A percentile compares a stretch with the other conserved stretches of the same genome.
Evolutionary conservation across 2,113 vertebrate genomes (phyloP).

Genomic region (Limnothrissa miodon): DNA sequence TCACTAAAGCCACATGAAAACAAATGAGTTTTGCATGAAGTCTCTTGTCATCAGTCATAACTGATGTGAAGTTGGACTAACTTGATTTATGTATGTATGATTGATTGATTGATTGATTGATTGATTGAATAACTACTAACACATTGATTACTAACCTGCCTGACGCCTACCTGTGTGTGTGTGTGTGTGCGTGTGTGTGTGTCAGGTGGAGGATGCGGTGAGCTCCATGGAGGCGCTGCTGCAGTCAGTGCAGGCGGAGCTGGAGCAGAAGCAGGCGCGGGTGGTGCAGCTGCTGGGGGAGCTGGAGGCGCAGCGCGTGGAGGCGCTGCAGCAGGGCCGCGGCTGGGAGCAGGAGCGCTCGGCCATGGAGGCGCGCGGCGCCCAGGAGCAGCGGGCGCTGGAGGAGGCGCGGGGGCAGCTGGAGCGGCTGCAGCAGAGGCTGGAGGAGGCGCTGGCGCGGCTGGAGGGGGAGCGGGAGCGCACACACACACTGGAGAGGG

Average conservation of each 20-base stretch:
- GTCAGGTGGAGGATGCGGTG: slow-evolving; percentile 32
- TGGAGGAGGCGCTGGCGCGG: slow-evolving; percentile 73
- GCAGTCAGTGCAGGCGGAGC: slow-evolving; percentile 78
- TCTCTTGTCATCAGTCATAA: neutral
- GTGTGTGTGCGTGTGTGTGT: neutral
- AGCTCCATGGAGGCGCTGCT: slow-evolving; percentile 68
- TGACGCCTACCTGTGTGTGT: neutral
- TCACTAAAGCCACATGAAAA: neutral
- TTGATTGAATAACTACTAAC: neutral
- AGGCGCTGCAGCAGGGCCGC: slow-evolving; percentile 75
- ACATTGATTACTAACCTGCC: neutral
- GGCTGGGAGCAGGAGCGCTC: slow-evolving; percentile 81
- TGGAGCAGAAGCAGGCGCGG: slow-evolving; percentile 82
- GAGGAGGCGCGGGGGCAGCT: slow-evolving; percentile 70
- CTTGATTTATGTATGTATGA: neutral
- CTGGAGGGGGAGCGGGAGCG: slow-evolving; percentile 76
- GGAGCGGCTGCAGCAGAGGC: slow-evolving; percentile 64
- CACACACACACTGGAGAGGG: slow-evolving; percentile 72
- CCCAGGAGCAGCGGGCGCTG: slow-evolving; percentile 76
- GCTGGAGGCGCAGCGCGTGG: slow-evolving; percentile 81
- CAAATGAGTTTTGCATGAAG: neutral
- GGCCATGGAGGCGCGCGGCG: slow-evolving; percentile 66
- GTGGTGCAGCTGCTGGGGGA: slow-evolving; percentile 82
- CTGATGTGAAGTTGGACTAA: neutral
- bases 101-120: neutral